Evolutionary conservation across 2,797 vertebrate genomes (phyloP), one percentile per base, ranked within the genome.

Genomic region (Sebastes iracundus): DNA sequence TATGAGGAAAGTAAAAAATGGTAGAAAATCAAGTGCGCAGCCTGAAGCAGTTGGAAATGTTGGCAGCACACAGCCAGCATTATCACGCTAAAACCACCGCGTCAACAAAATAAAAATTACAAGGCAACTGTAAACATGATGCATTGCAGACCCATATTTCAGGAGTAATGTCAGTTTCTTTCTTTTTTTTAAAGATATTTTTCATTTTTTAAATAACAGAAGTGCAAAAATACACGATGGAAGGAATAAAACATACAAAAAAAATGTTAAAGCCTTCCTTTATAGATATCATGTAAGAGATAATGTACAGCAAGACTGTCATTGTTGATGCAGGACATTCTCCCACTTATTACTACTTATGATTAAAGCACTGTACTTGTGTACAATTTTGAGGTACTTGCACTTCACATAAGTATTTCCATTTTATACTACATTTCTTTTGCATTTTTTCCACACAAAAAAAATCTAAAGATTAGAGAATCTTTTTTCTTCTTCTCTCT

Each of bases 91-190:
- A 55, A 64, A 53, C 8, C 27, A 68, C 32, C 6, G 6, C 10
- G 9, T 62, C 69, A 71, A 62, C 65, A 80, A 59, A 82, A 67
- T 42, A 32, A 69, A 79, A 49, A 10, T 28, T n/a, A 64, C 62
- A 66, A 23, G 46, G n/a, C n/a, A 58, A 35, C 55, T 49, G 35
- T 42, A 16, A 66, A 76, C 77, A 58, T 18, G 56, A 33, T 10
- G 8, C 14, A 23, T 25, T n/a, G 8, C 32, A 28, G 42, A 10
- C 5, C 8, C 11, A 18, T 5, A 22, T 35, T 2, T 58, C 32
- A 28, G 42, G 23, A 46, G 27, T 2, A 2, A 42, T 20, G 42
- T 32, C 16, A 52, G 1, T 23, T 59, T 52, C 13, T 63, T 22
- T 56, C 14, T 2, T 59, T 4, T 42, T 46, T 46, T 1, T 2